phyloP scores from a whole-genome alignment of 2,113 vertebrate species.

The Rhinoderma darwinii region DNA sequence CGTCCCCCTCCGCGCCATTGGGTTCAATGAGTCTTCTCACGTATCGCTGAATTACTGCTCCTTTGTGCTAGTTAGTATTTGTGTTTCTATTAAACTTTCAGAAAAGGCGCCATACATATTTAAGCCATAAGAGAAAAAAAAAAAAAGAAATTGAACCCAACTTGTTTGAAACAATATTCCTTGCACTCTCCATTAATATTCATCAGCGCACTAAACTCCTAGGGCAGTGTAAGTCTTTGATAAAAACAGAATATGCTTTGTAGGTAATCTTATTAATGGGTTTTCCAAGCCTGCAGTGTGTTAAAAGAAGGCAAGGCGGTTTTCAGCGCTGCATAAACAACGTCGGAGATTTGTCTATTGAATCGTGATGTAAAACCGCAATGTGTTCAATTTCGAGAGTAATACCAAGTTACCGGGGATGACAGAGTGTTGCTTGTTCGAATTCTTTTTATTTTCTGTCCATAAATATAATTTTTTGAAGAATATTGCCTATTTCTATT shows the following conservation, averaged over 20 bases:
- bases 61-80: not conserved
- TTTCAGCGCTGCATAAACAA: constrained; percentile 35
- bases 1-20: not conserved
- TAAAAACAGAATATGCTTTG: constrained; percentile 47
- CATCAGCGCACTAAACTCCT: constrained; percentile 24
- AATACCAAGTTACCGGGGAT: constrained; percentile 24
- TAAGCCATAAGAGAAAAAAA: not conserved
- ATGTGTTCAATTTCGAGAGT: constrained; percentile 38
- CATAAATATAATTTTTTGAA: constrained; percentile 42
- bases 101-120: not conserved
- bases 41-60: not conserved
- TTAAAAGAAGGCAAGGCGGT: not conserved
- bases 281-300: constrained; percentile 22
- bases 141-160: not conserved
- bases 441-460: constrained; percentile 35
- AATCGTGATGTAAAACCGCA: constrained; percentile 30
- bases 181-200: constrained; percentile 36
- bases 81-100: not conserved
- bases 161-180: constrained; percentile 25
- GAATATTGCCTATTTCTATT: constrained; percentile 28
- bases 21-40: not conserved
- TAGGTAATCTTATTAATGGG: constrained; percentile 47
- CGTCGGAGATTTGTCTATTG: constrained; percentile 17
- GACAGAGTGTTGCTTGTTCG: not conserved
- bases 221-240: constrained; percentile 40